Conservation (phyloP, 2,888 invertebrate species). For the Conus canariensis region DNA sequence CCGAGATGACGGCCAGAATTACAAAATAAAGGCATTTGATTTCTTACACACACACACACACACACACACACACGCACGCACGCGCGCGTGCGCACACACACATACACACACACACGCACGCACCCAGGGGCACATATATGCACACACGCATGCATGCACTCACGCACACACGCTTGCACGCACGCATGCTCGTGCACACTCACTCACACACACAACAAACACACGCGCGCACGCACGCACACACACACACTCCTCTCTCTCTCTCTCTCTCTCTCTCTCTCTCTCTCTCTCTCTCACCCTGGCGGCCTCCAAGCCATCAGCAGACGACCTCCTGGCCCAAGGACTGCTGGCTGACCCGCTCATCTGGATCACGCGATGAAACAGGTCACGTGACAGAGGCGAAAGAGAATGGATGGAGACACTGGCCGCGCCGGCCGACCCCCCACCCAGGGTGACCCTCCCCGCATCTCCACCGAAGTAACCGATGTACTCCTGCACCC, state of each 20-base stretch:
- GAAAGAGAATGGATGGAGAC: constrained; percentile 25
- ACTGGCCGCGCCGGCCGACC: constrained; percentile 24
- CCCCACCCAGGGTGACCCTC: constrained; percentile 9
- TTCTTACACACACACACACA: no score
- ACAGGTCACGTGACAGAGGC: constrained; percentile 37
- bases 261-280: neutral
- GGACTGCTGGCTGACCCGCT: constrained; percentile 25
- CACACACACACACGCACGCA: no score
- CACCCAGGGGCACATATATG: no score
- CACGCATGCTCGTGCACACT: no score
- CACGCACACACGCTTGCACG: no score
- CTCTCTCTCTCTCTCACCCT: neutral
- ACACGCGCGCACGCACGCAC: no score
- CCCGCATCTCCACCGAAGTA: constrained; percentile 22
- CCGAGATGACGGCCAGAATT: no score
- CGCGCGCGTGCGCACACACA: no score
- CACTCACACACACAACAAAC: no score
- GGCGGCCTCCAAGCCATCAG: neutral
- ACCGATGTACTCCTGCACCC: constrained; percentile 37
- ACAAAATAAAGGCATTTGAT: no score
- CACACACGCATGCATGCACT: no score
- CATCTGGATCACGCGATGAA: constrained; percentile 27
- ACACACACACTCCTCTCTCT: neutral
- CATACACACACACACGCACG: no score
- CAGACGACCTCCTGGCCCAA: constrained; percentile 2